These are phyloP conservation scores for Helicoverpa armigera DNA, from an alignment of 1,140 invertebrate species.

Conservation along the genomic window DNA sequence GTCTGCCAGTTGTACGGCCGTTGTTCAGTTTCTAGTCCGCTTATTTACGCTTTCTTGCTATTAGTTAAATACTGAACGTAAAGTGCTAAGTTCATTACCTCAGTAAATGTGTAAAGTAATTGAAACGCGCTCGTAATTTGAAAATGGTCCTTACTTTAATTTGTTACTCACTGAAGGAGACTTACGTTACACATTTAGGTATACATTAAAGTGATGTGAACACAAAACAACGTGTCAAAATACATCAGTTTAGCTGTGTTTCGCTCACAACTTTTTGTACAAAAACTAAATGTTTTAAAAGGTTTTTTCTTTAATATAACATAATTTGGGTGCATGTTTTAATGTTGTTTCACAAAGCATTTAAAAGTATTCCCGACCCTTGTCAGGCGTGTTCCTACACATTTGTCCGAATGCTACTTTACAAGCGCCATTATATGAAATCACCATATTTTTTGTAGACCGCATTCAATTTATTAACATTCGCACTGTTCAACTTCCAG, in stretches of 20 bases:
- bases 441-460: conserved; percentile 31
- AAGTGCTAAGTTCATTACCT: conserved; percentile 45
- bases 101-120: conserved; percentile 44
- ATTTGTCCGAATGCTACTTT: conserved; percentile 53
- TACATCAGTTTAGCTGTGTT: conserved; percentile 4
- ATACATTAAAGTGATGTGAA: neutral
- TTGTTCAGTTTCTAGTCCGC: conserved; percentile 39
- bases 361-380: conserved; percentile 61
- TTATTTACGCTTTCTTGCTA: conserved; percentile 45
- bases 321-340: conserved; percentile 69
- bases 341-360: conserved; percentile 71
- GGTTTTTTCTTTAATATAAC: conserved; percentile 52
- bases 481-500: conserved; percentile 27
- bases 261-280: conserved; percentile 15
- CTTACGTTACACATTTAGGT: neutral
- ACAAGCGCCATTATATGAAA: conserved; percentile 48
- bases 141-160: conserved; percentile 16
- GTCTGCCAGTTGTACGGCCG: conserved; percentile 48
- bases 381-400: conserved; percentile 60
- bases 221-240: conserved; percentile 16
- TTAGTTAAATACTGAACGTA: conserved; percentile 37
- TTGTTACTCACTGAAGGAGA: neutral
- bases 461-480: conserved; percentile 37
- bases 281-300: conserved; percentile 47
- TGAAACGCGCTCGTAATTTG: conserved; percentile 32